Evolutionary conservation across 2,888 invertebrate species (phyloP), one percentile per base, ranked within the genome.

Genomic region (Blastobasis adustella): DNA sequence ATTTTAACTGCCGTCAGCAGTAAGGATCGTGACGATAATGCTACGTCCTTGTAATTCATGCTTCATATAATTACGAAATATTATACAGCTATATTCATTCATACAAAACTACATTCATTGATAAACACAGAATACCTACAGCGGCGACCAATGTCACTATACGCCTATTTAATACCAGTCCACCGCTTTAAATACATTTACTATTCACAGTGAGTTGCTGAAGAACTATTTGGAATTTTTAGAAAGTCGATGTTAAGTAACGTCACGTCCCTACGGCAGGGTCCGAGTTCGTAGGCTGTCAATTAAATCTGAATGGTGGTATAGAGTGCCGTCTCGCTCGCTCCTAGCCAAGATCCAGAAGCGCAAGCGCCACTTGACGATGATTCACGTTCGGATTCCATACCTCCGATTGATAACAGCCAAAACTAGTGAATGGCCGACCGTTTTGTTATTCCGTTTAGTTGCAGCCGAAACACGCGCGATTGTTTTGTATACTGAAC

Each of bases 371-470:
- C 85, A 86, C 83, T 83, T 84, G 84, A 77, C 78, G 82, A 80
- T 86, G 85, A 86, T 81, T 86, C 86, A 86, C 80, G 78, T 79
- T 80, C 69, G 73, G 82, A 86, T 85, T 82, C 85, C 83, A 74
- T 81, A 79, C 82, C 78, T 80, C 83, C 84, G 79, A 82, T 82
- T 83, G 84, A 84, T 85, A 86, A 86, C 80, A 85, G 74, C 81
- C 77, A 76, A 74, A 76, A 79, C 62, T 76, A 75, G 75, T 84
- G 82, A 84, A 85, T 84, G 84, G 79, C 75, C 23, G 23, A 23
- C 23, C 23, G 23, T 23, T 23, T 23, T 23, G 23, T 23, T 23
- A 23, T 23, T 23, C 23, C 23, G 73, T 77, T 76, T 71, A 71
- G 69, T 76, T 76, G 71, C 73, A 70, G 69, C 65, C 66, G 76